These are phyloP conservation scores for Dynastes grantii DNA, from an alignment of 2,888 invertebrate species.

Conservation along the genomic window DNA sequence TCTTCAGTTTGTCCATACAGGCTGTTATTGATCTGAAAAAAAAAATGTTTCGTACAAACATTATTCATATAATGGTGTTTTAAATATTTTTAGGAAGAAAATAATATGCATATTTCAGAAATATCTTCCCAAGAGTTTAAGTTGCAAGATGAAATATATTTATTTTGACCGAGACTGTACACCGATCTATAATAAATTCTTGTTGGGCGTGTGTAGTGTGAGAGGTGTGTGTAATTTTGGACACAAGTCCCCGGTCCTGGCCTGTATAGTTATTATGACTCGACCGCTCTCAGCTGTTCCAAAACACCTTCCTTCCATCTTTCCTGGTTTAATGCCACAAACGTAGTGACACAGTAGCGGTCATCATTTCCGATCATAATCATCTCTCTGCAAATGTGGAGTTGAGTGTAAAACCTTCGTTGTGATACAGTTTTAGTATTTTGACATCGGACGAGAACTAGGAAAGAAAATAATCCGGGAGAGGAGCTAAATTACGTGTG, in stretches of 20 bases:
- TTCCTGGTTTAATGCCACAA: constrained; percentile 50
- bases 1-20: too few species aligned
- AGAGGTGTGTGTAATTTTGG: constrained; percentile 58
- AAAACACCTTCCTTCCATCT: constrained; percentile 52
- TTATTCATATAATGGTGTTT: too few species aligned
- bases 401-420: background rate
- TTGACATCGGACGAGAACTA: background rate
- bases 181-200: background rate
- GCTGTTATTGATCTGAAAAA: too few species aligned
- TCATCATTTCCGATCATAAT: constrained; percentile 41
- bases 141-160: background rate
- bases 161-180: constrained; percentile 8
- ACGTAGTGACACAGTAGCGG: constrained; percentile 39
- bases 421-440: constrained; percentile 13
- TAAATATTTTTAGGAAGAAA: too few species aligned
- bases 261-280: constrained; percentile 56
- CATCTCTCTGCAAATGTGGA: constrained; percentile 36
- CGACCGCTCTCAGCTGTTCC: constrained; percentile 56
- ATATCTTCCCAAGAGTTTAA: too few species aligned
- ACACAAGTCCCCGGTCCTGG: constrained; percentile 57
- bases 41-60: too few species aligned
- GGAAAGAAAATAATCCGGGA: constrained; percentile 1
- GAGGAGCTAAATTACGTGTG: constrained; percentile 17
- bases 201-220: constrained; percentile 5
- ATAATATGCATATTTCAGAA: too few species aligned